Base-by-base conservation (phyloP, 2,888 invertebrate species). In the Caenorhabditis sp. region DNA sequence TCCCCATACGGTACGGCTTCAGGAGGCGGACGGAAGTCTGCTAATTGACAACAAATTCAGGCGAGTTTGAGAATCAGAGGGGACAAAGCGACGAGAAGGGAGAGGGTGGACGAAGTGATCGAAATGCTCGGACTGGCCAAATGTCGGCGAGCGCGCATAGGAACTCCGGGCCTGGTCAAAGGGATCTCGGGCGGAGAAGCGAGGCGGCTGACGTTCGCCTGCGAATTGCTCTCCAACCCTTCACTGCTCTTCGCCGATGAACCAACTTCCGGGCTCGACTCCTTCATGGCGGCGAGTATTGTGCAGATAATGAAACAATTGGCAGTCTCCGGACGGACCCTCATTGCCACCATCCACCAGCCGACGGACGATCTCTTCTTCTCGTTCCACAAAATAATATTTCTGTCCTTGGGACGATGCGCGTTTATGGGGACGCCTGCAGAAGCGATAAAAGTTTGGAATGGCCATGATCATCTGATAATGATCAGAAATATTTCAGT, bases 161-260 rank as follows among this genome's bases (percentile, higher is more conserved):
- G 97, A 0, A 92, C 93, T 52, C 93, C 94, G 0, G 96, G 95
- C 0, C 91, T 94, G 24, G 91, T 94, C 24, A 79, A 77, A 46
- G 80, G 82, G 5, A 98, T 35, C 79, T 86, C 3, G 93, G 98
- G 98, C 0, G 98, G 98, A 8, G 87, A 87, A 45, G 75, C 81
- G 8, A 78, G 85, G 22, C 81, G 87, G 46, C 70, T 87, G 41
- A 94, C 96, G 0, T 96, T 99, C 89, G 98, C 97, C 22, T 94
- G 95, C n/a, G 98, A 98, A 48, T 41, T 86, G 8, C 71, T 86
- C 48, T 96, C 95, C 0, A 94, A 98, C 91, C 97, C 97, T 0
- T 93, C 95, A 0, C 91, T 98, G 46, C 93, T 98, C 92, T 95
- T 98, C 89, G 96, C 96, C 89, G 98, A 98, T 88, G 98, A 98